These are phyloP conservation scores for Aphidius gifuensis DNA, from an alignment of 1,140 invertebrate species.

Conservation along the genomic window DNA sequence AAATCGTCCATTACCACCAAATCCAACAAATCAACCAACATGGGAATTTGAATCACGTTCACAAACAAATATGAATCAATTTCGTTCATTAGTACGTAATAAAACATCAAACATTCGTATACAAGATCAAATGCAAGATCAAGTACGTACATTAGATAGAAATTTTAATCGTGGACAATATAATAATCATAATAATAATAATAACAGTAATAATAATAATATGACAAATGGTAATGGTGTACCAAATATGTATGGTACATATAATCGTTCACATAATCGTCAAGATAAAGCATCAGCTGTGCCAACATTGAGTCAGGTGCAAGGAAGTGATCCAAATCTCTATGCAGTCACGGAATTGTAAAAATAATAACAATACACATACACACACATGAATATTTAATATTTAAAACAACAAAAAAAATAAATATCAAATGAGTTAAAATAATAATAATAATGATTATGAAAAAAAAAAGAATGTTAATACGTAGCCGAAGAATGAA, in stretches of 20 bases:
- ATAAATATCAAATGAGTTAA: not conserved
- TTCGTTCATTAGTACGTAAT: constrained; percentile 50
- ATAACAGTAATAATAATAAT: too few relatives aligned
- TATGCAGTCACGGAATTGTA: constrained; percentile 53
- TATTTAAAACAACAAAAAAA: not conserved
- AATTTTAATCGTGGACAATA: constrained; percentile 51
- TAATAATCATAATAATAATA: constrained; percentile 36
- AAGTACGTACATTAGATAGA: constrained; percentile 50
- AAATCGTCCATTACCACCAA: constrained; percentile 47
- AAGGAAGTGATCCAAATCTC: constrained; percentile 53
- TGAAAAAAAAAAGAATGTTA: constrained; percentile 9
- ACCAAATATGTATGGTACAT: constrained; percentile 55
- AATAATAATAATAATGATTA: not conserved
- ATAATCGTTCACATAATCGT: constrained; percentile 47
- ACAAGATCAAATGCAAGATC: constrained; percentile 51
- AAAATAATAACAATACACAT: constrained; percentile 16
- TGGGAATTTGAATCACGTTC: constrained; percentile 53
- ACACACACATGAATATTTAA: too few relatives aligned
- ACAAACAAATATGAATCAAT: constrained; percentile 54
- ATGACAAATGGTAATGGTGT: constrained; percentile 34
- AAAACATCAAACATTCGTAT: constrained; percentile 47
- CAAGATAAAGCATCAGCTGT: constrained; percentile 46
- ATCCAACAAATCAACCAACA: constrained; percentile 41
- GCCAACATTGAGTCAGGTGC: constrained; percentile 51
- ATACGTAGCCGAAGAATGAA: constrained; percentile 17